A percentile compares a stretch with the other conserved stretches of the same genome.
phyloP scores from a whole-genome alignment of 2,888 invertebrate genomes.

The Sinopyrophorus schimmeli region DNA sequence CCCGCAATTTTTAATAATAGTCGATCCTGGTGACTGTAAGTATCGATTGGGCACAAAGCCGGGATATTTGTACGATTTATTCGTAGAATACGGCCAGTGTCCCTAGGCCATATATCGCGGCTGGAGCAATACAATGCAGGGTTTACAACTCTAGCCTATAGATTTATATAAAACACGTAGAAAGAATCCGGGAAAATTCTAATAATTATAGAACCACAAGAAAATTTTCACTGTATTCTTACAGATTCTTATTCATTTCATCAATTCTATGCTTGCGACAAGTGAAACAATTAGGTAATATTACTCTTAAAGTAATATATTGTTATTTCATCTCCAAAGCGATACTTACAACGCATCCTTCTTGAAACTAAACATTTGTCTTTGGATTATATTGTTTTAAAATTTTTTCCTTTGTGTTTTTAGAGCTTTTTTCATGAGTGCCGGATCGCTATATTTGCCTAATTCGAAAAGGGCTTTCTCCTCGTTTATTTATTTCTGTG shows the following conservation, averaged over 20 bases:
- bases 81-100: constrained; percentile 52
- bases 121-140: constrained; percentile 44
- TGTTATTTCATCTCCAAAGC: no score
- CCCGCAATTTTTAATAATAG: constrained; percentile 51
- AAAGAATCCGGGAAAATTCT: constrained; percentile 1
- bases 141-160: constrained; percentile 35
- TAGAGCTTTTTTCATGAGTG: no score
- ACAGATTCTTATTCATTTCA: no score
- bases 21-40: constrained; percentile 46
- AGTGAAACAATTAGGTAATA: no score
- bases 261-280: no score
- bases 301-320: no score
- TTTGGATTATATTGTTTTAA: no score
- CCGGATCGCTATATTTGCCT: not conserved
- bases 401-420: constrained; percentile 4
- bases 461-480: constrained; percentile 8
- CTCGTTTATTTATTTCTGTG: constrained; percentile 27
- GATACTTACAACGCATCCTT: no score
- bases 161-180: constrained; percentile 29
- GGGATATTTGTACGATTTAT: constrained; percentile 52
- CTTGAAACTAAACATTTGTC: no score
- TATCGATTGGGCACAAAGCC: constrained; percentile 46
- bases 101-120: constrained; percentile 53
- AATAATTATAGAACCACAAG: no score
- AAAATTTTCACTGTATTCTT: no score